These are phyloP conservation scores for Lysandra coridon DNA, from an alignment of 2,888 invertebrate genomes.

Conservation along the genomic window DNA sequence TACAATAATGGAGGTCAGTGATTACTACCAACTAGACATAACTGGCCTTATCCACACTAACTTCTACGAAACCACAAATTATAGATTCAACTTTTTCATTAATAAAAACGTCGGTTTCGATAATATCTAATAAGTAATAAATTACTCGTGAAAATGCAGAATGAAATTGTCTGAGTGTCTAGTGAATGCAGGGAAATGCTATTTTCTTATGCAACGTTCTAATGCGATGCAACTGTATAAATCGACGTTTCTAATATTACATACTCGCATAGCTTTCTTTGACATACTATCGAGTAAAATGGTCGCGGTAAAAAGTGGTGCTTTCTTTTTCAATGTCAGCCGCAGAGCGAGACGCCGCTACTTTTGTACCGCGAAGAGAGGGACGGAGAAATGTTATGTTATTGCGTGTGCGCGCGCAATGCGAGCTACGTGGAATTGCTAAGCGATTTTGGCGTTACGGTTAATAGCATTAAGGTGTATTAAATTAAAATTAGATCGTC, in stretches of 20 bases:
- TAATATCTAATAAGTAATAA: constrained; percentile 14
- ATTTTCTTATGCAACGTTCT: constrained; percentile 75
- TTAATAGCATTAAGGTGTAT: constrained; percentile 54
- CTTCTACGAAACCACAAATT: background rate
- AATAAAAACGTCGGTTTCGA: background rate
- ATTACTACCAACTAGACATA: too few species aligned
- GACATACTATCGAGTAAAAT: constrained; percentile 74
- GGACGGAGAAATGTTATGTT: constrained; percentile 56
- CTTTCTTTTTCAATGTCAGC: constrained; percentile 79
- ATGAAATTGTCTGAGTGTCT: constrained; percentile 42
- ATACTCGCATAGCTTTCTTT: constrained; percentile 77
- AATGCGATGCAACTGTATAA: constrained; percentile 70
- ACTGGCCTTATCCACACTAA: too few species aligned
- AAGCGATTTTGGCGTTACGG: constrained; percentile 57
- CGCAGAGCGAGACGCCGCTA: constrained; percentile 52
- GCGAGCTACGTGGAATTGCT: constrained; percentile 58
- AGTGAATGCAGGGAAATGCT: constrained; percentile 65
- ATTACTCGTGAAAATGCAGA: constrained; percentile 32
- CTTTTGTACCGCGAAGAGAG: constrained; percentile 48
- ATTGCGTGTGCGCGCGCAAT: constrained; percentile 55
- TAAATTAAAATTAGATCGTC: constrained; percentile 47
- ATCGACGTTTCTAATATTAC: constrained; percentile 76
- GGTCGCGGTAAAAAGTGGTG: constrained; percentile 66
- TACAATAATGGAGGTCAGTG: too few species aligned
- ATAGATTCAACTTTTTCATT: background rate